A percentile compares a stretch with the other conserved stretches of the same genome.
phyloP scores from a whole-genome alignment of 2,797 vertebrate species.

The Helostoma temminkii region DNA sequence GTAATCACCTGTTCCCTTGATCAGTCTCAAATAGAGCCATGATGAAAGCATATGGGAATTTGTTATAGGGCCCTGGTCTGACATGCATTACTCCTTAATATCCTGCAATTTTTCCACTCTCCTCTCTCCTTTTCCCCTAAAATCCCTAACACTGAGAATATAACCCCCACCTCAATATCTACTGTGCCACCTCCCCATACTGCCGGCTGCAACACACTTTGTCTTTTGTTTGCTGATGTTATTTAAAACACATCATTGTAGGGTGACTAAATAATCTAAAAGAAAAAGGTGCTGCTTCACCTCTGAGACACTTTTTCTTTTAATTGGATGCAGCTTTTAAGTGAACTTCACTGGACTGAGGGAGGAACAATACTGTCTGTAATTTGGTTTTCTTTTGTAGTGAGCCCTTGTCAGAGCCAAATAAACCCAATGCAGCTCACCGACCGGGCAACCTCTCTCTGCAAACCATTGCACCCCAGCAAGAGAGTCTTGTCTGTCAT shows the following conservation, averaged over 20 bases:
- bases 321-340: conserved; percentile 77
- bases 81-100: conserved; percentile 81
- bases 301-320: conserved; percentile 69
- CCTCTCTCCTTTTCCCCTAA: conserved; percentile 59
- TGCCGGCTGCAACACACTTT: conserved; percentile 61
- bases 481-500: conserved; percentile 86
- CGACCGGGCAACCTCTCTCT: conserved; percentile 68
- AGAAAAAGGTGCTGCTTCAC: conserved; percentile 62
- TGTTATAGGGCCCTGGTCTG: conserved; percentile 71
- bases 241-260: conserved; percentile 60
- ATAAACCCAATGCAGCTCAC: conserved; percentile 70
- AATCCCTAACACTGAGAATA: conserved; percentile 56
- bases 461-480: conserved; percentile 79
- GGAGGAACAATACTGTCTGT: conserved; percentile 58
- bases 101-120: conserved; percentile 69
- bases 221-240: conserved; percentile 70
- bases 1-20: conserved; percentile 82
- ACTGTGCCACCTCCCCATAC: conserved; percentile 52
- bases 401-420: conserved; percentile 73
- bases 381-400: conserved; percentile 80
- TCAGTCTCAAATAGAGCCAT: conserved; percentile 76
- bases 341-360: conserved; percentile 60
- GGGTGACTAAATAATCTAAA: conserved; percentile 69
- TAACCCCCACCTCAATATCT: conserved; percentile 56
- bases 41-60: conserved; percentile 83